These are phyloP conservation scores for Tragelaphus strepsiceros DNA, from an alignment of 2,113 vertebrate species.

Conservation along the genomic window DNA sequence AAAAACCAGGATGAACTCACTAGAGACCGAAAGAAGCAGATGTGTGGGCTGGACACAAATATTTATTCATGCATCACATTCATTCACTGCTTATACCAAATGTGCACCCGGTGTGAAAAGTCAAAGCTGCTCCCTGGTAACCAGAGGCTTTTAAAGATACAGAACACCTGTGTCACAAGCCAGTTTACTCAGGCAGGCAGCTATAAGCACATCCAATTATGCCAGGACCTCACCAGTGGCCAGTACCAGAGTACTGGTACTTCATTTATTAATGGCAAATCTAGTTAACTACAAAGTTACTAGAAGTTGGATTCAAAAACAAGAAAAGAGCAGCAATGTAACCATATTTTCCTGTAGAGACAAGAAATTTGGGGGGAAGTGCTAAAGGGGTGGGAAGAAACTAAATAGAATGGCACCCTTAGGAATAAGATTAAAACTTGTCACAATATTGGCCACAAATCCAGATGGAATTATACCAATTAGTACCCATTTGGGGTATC, in stretches of 20 bases:
- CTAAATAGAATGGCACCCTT: not conserved
- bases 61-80: constrained; percentile 66
- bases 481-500: constrained; percentile 28
- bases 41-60: constrained; percentile 66
- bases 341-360: constrained; percentile 8
- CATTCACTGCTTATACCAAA: constrained; percentile 57
- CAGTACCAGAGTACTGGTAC: not conserved
- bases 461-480: constrained; percentile 33
- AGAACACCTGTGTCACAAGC: constrained; percentile 61
- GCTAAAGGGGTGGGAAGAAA: not conserved
- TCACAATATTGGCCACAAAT: constrained; percentile 19
- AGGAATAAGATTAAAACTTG: constrained; percentile 22
- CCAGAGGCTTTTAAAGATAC: constrained; percentile 64
- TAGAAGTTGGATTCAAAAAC: not conserved
- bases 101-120: constrained; percentile 52
- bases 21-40: constrained; percentile 60
- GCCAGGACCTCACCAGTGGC: constrained; percentile 20
- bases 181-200: constrained; percentile 48
- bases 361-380: not conserved
- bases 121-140: constrained; percentile 60
- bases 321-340: constrained; percentile 25
- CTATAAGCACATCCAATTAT: constrained; percentile 26
- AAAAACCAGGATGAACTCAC: constrained; percentile 61
- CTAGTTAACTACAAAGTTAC: constrained; percentile 23
- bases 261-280: constrained; percentile 30